phyloP scores from a whole-genome alignment of 2,797 vertebrate species.

The Varecia variegata region DNA sequence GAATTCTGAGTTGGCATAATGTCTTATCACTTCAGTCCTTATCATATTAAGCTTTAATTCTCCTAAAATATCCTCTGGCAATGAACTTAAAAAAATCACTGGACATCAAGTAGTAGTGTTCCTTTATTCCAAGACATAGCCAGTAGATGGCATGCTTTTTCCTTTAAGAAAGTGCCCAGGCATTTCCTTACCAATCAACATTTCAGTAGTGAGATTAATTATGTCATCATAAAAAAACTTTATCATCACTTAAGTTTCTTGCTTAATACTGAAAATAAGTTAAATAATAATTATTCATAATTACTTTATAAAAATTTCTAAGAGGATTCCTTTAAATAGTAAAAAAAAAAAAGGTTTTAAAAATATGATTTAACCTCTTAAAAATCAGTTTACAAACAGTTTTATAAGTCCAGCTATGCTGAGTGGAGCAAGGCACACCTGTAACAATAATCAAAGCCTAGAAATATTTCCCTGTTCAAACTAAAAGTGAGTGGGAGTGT shows the following conservation, averaged over 20 bases:
- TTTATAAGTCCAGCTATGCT: background rate
- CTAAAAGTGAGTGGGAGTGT: background rate
- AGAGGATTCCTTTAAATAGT: constrained; percentile 19
- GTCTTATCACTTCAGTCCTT: background rate
- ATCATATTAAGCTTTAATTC: constrained; percentile 24
- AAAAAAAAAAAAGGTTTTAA: background rate
- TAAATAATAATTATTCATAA: background rate
- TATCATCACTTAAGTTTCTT: constrained; percentile 13
- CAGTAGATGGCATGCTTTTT: constrained; percentile 53
- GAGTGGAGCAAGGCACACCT: background rate
- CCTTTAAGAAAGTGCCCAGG: background rate
- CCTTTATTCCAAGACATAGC: background rate
- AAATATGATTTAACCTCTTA: constrained; percentile 22
- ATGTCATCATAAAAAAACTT: background rate
- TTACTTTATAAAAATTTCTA: background rate
- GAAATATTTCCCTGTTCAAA: background rate
- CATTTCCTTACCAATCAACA: background rate
- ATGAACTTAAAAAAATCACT: background rate
- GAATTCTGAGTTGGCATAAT: background rate
- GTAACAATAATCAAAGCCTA: background rate
- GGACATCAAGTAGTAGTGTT: background rate
- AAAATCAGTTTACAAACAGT: background rate
- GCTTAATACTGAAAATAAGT: constrained; percentile 20
- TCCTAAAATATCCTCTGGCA: background rate
- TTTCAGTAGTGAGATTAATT: background rate